Conservation (phyloP, 2,888 invertebrate genomes). For the Silvanus unidentatus region DNA sequence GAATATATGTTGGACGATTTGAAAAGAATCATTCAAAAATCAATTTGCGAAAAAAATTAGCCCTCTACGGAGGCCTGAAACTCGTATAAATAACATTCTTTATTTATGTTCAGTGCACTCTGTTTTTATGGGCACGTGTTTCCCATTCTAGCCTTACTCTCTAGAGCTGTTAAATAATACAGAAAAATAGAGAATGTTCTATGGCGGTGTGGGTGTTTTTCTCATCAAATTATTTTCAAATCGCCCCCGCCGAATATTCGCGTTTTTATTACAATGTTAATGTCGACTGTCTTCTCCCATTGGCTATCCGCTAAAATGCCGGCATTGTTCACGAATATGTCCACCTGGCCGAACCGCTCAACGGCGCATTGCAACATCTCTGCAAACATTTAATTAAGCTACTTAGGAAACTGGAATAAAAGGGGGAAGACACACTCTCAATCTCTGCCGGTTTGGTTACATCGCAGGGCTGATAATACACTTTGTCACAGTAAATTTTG, state of each 20-base stretch:
- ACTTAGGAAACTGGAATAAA: too few relatives aligned
- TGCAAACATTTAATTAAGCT: conserved; percentile 4
- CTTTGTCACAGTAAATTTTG: conserved; percentile 44
- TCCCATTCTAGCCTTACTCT: too few relatives aligned
- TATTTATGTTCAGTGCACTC: too few relatives aligned
- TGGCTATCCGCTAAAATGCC: conserved; percentile 40
- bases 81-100: too few relatives aligned
- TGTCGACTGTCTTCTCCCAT: conserved; percentile 37
- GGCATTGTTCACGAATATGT: conserved; percentile 48
- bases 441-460: conserved; percentile 45
- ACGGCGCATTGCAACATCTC: conserved; percentile 34
- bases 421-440: conserved; percentile 23
- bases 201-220: too few relatives aligned
- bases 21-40: too few relatives aligned
- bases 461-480: conserved; percentile 49
- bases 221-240: background rate
- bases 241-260: background rate
- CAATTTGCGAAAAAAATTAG: too few relatives aligned
- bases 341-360: conserved; percentile 37
- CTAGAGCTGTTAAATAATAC: too few relatives aligned
- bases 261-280: conserved; percentile 41
- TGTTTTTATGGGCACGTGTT: too few relatives aligned
- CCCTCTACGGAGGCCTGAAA: too few relatives aligned
- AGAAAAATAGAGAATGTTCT: too few relatives aligned
- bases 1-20: too few relatives aligned